Conservation (phyloP, 2,113 vertebrate species). For the human (Homo sapiens) region DNA sequence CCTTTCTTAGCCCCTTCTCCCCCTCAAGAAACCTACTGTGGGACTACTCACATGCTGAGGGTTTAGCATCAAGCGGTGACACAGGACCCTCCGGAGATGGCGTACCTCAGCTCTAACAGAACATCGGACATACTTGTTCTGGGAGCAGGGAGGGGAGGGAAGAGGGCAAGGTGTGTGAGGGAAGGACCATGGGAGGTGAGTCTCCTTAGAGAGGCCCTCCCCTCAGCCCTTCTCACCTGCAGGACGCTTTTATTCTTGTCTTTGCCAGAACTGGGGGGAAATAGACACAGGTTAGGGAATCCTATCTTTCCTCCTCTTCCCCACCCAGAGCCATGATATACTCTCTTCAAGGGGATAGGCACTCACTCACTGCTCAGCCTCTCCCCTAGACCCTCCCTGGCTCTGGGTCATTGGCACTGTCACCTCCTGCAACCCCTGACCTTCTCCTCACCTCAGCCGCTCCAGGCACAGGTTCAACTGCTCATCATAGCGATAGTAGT, state of each 20-base stretch:
- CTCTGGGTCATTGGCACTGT: rapidly evolving
- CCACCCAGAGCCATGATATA: background rate
- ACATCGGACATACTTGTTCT: conserved; percentile 97
- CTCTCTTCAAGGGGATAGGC: background rate
- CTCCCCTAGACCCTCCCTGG: background rate
- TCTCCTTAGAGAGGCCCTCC: background rate
- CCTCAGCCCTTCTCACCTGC: conserved; percentile 87
- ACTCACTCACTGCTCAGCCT: background rate
- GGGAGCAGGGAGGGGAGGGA: background rate
- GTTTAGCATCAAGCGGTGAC: conserved; percentile 92
- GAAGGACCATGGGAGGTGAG: background rate
- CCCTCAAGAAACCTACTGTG: background rate
- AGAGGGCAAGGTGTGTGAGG: background rate
- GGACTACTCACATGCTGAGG: conserved; percentile 90
- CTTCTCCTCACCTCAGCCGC: conserved; percentile 90
- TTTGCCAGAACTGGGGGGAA: conserved; percentile 89
- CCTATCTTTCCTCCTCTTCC: background rate
- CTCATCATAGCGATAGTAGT: conserved; percentile 98
- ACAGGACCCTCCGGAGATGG: conserved; percentile 94
- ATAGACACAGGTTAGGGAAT: conserved; percentile 54
- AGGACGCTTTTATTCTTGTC: conserved; percentile 93
- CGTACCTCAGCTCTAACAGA: conserved; percentile 94
- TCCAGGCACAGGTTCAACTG: conserved; percentile 96
- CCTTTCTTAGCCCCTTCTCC: background rate
- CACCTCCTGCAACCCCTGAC: background rate